Evolutionary conservation across 92 coral and sea anemone genomes (phyloP), one percentile per base, ranked within the genome.

Genomic region (Desmophyllum pertusum): DNA sequence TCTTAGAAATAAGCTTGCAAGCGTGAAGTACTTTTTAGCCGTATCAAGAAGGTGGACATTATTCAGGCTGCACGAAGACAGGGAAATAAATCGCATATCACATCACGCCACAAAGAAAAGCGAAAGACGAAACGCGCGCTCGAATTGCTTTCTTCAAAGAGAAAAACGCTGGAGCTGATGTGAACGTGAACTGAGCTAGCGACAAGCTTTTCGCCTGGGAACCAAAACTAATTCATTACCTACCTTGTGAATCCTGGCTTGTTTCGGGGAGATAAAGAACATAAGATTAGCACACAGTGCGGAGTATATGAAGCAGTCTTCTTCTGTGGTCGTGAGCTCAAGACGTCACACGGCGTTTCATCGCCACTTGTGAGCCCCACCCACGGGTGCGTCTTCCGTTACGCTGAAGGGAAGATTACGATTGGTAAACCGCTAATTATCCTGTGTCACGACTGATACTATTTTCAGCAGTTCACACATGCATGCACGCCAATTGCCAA

Each of bases 361-460:
- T 25, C 38, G 2, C 31, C 76, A 21, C 48, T 41, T 71, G 76
- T 42, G 23, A 27, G 77, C 77, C 77, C 77, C 59, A 46, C 77
- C 77, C 25, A n/a, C 3, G 38, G 77, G 77, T 27, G 77, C 55
- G 77, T n/a, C 77, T 72, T 72, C 77, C 77, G 77, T 5, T 41
- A 19, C 1, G 33, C 46, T 40, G 72, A 66, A 66, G 43, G n/a
- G 41, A 66, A 66, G 42, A 66, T 66, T 17, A 5, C 25, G 4
- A 36, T 2, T n/a, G 29, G 66, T 61, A 61, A 10, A 50, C 55
- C 0, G 18, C 18, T 50, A 21, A 50, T 50, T 50, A 13, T 50
- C 55, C 18, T 21, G 7, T 21, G 18, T 50, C 18, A 10, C 55
- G 55, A n/a, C n/a, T n/a, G n/a, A n/a, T n/a, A n/a, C n/a, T n/a